Evolutionary conservation across 2,797 vertebrate species (phyloP).

Genomic region (Cossypha dichroa): DNA sequence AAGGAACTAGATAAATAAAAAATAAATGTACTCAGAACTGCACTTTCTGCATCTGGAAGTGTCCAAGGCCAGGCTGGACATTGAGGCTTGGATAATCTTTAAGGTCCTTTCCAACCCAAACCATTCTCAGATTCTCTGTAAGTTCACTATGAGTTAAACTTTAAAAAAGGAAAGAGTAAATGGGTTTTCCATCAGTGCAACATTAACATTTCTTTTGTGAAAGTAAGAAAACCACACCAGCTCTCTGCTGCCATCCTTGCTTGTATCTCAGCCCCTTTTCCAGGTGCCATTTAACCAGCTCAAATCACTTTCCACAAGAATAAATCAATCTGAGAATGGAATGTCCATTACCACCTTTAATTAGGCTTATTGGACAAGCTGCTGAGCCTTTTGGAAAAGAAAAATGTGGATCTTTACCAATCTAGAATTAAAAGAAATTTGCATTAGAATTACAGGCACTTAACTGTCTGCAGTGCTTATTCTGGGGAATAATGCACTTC

Average conservation of each 20-base stretch:
- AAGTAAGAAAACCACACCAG: neutral
- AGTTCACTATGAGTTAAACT: accelerated
- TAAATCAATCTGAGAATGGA: neutral
- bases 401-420: neutral
- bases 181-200: neutral
- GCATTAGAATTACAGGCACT: neutral
- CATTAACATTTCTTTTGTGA: neutral
- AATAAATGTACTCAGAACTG: neutral
- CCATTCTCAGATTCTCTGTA: accelerated
- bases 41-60: accelerated
- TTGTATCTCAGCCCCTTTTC: neutral
- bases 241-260: neutral
- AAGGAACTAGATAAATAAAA: neutral
- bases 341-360: neutral
- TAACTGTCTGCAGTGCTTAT: neutral
- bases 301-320: neutral
- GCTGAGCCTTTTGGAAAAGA: neutral
- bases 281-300: neutral
- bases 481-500: neutral
- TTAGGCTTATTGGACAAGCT: neutral
- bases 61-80: accelerated
- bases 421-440: neutral
- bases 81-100: neutral
- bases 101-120: neutral
- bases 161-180: accelerated